These are phyloP conservation scores for Hyaena hyaena DNA, from an alignment of 2,113 vertebrate genomes.

Conservation along the genomic window DNA sequence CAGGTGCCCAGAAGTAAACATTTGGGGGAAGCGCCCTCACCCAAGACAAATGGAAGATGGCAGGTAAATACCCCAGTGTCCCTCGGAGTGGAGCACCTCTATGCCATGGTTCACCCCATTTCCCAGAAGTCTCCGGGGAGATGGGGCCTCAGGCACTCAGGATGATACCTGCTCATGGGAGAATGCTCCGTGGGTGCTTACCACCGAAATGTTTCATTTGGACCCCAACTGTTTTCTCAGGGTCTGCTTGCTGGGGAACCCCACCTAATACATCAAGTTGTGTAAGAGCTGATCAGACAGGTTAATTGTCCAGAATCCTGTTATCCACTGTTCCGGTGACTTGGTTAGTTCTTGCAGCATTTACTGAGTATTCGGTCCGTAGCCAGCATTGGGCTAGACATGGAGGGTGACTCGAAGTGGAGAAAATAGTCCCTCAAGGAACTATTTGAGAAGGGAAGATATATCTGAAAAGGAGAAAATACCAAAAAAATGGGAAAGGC, in stretches of 20 bases:
- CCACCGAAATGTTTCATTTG: not conserved
- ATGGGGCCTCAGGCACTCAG: not conserved
- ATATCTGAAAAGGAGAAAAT: not conserved
- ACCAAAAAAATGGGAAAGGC: not conserved
- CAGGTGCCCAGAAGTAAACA: not conserved
- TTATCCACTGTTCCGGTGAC: not conserved
- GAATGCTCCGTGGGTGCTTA: accelerated
- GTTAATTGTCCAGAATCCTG: not conserved
- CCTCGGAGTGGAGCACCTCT: accelerated
- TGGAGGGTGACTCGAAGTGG: not conserved
- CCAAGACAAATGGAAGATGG: not conserved
- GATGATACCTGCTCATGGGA: not conserved
- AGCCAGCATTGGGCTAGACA: not conserved
- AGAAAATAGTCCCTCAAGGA: not conserved
- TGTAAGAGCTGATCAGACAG: not conserved
- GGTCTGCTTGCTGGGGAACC: not conserved
- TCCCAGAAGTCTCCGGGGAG: not conserved
- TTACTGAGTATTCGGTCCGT: not conserved
- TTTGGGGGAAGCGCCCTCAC: not conserved
- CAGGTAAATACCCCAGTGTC: not conserved
- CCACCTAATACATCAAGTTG: not conserved
- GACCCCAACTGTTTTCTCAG: not conserved
- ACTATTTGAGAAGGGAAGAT: not conserved
- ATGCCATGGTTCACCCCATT: not conserved
- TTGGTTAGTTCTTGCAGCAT: not conserved